These are phyloP conservation scores for Disparrhopalites patrizii DNA, from an alignment of 2,888 invertebrate species.

Conservation along the genomic window DNA sequence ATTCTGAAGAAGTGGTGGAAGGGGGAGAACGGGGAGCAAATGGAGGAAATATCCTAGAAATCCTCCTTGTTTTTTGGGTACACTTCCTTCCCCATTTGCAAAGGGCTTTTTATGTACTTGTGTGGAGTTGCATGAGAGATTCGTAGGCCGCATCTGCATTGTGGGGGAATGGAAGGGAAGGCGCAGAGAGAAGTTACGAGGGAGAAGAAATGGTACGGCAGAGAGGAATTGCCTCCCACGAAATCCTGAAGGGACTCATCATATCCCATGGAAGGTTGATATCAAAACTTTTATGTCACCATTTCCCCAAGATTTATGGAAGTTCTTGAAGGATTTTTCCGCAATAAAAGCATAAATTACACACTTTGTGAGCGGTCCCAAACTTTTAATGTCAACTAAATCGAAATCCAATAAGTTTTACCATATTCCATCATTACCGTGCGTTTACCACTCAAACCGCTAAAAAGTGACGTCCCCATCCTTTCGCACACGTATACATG, in stretches of 20 bases:
- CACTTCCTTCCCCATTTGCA: no score
- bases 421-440: no score
- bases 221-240: background rate
- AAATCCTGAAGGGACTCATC: background rate
- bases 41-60: no score
- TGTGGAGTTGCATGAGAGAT: no score
- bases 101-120: no score
- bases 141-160: no score
- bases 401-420: slow-evolving; percentile 34
- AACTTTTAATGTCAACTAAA: slow-evolving; percentile 32
- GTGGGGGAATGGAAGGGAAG: background rate
- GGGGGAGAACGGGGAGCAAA: no score
- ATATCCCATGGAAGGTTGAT: slow-evolving; percentile 3
- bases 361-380: slow-evolving; percentile 33
- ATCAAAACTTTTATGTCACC: slow-evolving; percentile 32
- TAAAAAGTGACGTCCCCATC: no score
- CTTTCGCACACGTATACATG: no score
- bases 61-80: no score
- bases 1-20: no score
- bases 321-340: slow-evolving; percentile 35
- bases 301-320: slow-evolving; percentile 34
- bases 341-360: slow-evolving; percentile 33
- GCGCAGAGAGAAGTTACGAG: background rate
- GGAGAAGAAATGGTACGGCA: background rate
- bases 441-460: no score